These are phyloP conservation scores for Arctocebus calabarensis DNA, from an alignment of 2,797 vertebrate species.

Conservation along the genomic window DNA sequence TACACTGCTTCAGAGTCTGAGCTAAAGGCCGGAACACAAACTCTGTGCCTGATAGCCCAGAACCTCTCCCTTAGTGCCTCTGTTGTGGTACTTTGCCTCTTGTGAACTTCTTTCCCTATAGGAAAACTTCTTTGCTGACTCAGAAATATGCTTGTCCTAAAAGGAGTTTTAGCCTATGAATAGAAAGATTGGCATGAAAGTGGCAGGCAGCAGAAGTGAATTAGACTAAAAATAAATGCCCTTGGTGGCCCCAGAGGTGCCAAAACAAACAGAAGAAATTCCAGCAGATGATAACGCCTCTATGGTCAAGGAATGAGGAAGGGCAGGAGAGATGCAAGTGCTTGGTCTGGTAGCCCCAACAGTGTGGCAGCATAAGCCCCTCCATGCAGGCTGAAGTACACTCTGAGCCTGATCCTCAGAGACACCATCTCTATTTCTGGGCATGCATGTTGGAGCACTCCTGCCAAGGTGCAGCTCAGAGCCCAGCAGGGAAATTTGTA, in stretches of 20 bases:
- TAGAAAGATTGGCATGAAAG: constrained; percentile 74
- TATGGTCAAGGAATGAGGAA: neutral
- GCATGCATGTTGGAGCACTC: neutral
- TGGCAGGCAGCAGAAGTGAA: constrained; percentile 48
- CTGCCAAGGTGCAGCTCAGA: neutral
- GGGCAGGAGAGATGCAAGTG: neutral
- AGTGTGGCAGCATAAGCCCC: neutral
- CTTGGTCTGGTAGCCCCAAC: neutral
- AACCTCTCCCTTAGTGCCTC: neutral
- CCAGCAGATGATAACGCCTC: neutral
- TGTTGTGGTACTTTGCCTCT: neutral
- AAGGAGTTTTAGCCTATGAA: constrained; percentile 70
- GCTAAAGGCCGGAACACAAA: neutral
- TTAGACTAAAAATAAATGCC: constrained; percentile 79
- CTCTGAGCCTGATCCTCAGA: neutral
- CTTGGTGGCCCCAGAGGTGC: constrained; percentile 69
- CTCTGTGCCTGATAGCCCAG: neutral
- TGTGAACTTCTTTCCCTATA: neutral
- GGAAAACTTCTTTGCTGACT: constrained; percentile 69
- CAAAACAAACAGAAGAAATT: constrained; percentile 72
- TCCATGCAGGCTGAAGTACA: neutral
- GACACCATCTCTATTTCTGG: neutral
- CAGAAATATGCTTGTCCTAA: constrained; percentile 63
- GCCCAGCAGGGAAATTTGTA: neutral
- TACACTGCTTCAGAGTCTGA: neutral